phyloP scores from a whole-genome alignment of 2,797 vertebrate species.

The Macropodus opercularis region DNA sequence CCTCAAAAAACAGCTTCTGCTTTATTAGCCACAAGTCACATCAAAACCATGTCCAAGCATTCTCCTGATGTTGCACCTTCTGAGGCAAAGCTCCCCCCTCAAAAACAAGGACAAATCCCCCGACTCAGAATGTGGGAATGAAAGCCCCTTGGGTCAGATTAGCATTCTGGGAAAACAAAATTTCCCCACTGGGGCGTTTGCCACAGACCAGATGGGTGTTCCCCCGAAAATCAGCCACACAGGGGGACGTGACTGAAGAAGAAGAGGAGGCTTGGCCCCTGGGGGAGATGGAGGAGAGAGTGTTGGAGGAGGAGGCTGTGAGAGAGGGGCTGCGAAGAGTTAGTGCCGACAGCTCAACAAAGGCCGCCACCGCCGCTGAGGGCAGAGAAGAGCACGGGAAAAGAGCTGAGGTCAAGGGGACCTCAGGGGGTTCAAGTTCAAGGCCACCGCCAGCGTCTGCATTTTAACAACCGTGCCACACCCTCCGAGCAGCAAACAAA shows the following conservation, averaged over 20 bases:
- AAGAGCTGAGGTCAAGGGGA: constrained; percentile 81
- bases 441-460: constrained; percentile 79
- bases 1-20: no score
- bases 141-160: constrained; percentile 69
- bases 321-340: constrained; percentile 67
- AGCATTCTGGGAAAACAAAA: constrained; percentile 82
- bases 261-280: constrained; percentile 42
- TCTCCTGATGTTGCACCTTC: constrained; percentile 19
- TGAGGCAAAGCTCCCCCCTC: constrained; percentile 42
- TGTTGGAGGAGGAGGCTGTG: constrained; percentile 33
- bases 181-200: constrained; percentile 71
- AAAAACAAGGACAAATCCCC: constrained; percentile 72
- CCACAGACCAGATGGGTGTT: constrained; percentile 70
- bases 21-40: constrained; percentile 5
- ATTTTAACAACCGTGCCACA: constrained; percentile 64
- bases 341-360: constrained; percentile 84
- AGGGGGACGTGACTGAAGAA: constrained; percentile 46
- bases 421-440: constrained; percentile 83
- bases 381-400: constrained; percentile 76
- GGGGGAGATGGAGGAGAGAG: constrained; percentile 46
- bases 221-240: constrained; percentile 59
- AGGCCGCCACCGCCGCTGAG: constrained; percentile 64
- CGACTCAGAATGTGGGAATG: constrained; percentile 76
- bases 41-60: constrained; percentile 14
- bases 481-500: constrained; percentile 40